Evolutionary conservation across 2,888 invertebrate species (phyloP).

Genomic region (Globia sparganii): DNA sequence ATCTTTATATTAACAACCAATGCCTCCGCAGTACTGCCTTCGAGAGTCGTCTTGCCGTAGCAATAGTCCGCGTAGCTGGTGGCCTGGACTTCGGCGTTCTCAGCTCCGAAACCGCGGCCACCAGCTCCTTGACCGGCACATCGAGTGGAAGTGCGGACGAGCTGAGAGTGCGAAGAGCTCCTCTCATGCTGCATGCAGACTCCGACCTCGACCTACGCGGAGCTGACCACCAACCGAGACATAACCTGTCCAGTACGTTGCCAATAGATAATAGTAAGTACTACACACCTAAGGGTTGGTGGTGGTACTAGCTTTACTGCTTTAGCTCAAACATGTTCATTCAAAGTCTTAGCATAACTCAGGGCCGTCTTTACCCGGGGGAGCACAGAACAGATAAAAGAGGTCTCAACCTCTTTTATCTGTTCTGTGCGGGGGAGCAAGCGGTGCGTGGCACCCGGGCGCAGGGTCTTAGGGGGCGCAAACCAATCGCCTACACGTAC

Average conservation of each 20-base stretch:
- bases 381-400: too few relatives aligned
- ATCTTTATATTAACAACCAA: background rate
- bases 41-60: constrained; percentile 97
- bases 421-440: too few relatives aligned
- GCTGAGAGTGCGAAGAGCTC: constrained; percentile 82
- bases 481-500: too few relatives aligned
- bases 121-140: constrained; percentile 83
- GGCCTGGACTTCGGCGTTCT: constrained; percentile 95
- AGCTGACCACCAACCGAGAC: constrained; percentile 31
- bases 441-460: too few relatives aligned
- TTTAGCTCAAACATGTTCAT: background rate
- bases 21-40: constrained; percentile 94
- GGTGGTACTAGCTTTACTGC: constrained; percentile 42
- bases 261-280: constrained; percentile 52
- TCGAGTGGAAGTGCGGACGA: constrained; percentile 85
- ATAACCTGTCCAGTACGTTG: constrained; percentile 81
- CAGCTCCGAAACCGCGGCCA: constrained; percentile 84
- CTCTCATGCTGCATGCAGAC: constrained; percentile 92
- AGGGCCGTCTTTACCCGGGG: too few relatives aligned
- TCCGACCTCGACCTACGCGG: constrained; percentile 92
- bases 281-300: constrained; percentile 41
- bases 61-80: constrained; percentile 95
- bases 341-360: background rate
- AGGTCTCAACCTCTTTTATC: too few relatives aligned
- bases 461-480: too few relatives aligned